phyloP scores from a whole-genome alignment of 2,888 invertebrate species.

The Aphidoletes aphidimyza region DNA sequence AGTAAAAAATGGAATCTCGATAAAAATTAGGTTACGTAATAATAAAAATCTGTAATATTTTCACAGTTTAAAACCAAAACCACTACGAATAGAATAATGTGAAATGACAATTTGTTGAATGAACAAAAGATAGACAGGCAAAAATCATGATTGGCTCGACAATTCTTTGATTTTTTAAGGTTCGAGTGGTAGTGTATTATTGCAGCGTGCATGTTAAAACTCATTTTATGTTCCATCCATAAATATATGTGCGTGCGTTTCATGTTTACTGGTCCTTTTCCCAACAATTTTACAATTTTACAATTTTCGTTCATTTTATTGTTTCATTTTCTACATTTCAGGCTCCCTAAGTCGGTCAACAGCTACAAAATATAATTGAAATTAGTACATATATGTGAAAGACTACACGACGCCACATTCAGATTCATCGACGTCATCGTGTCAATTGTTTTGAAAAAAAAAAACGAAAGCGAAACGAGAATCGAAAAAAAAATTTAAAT shows the following conservation, averaged over 20 bases:
- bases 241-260: slow-evolving; percentile 5
- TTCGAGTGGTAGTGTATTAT: neutral
- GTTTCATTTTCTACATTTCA: neutral
- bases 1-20: no score
- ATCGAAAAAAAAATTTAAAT: neutral
- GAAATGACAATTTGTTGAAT: slow-evolving; percentile 8
- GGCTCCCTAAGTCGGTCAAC: slow-evolving; percentile 49
- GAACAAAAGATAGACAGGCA: neutral
- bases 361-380: slow-evolving; percentile 50
- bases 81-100: neutral
- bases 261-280: slow-evolving; percentile 13
- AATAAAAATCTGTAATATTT: neutral
- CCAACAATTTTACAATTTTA: neutral
- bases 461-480: neutral
- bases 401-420: slow-evolving; percentile 42
- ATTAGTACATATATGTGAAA: slow-evolving; percentile 4
- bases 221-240: slow-evolving; percentile 1
- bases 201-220: neutral
- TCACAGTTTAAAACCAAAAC: neutral
- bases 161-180: neutral
- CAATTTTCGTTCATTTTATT: neutral
- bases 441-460: slow-evolving; percentile 10
- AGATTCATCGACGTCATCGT: slow-evolving; percentile 47
- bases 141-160: neutral
- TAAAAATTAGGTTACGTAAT: neutral